Evolutionary conservation across 2,797 vertebrate species (phyloP), one percentile per base, ranked within the genome.

Genomic region (Pangasius sanitwongsei): DNA sequence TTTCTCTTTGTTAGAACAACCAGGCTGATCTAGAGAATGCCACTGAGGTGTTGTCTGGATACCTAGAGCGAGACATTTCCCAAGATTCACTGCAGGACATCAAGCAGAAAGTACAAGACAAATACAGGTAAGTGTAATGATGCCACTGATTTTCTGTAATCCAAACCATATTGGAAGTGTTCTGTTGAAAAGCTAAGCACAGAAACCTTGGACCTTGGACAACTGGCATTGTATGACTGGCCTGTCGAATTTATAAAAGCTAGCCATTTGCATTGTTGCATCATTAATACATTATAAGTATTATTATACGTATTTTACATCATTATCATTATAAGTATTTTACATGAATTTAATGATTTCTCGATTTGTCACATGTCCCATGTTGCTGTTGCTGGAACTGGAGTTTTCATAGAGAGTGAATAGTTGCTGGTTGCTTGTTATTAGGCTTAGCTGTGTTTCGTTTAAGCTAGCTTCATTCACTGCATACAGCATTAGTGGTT

Each of bases 101-200:
- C 95, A 99, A 99, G 95, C 99, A 99, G 96, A 99, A 99, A 98
- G 99, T 99, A 93, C 99, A 99, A 97, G 98, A 99, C 96, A 99
- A 99, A 96, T 99, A 99, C 97, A 99, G 99, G 99, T 98, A 92
- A 92, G 94, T 87, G 2, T 85, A 50, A 85, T 55, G 2, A 57
- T 18, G 9, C 18, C 28, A 12, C 50, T 61, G 2, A 61, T 41
- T 48, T 65, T 83, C 13, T 65, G 16, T 6, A 70, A 25, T 85
- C 31, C n/a, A 41, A 34, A 53, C 16, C 11, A n/a, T 57, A 57
- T 81, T 81, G 31, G 37, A 34, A 81, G 31, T 8, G 8, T 57
- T 63, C 12, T 63, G 55, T 63, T 83, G 11, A 44, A 61, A 44
- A 61, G 34, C 6, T 55, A 53, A 31, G 12, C 1, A 7, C 11